A percentile compares a stretch with the other conserved stretches of the same genome.
Evolutionary conservation across 2,113 vertebrate genomes (phyloP).

Genomic region (Mellivora capensis): DNA sequence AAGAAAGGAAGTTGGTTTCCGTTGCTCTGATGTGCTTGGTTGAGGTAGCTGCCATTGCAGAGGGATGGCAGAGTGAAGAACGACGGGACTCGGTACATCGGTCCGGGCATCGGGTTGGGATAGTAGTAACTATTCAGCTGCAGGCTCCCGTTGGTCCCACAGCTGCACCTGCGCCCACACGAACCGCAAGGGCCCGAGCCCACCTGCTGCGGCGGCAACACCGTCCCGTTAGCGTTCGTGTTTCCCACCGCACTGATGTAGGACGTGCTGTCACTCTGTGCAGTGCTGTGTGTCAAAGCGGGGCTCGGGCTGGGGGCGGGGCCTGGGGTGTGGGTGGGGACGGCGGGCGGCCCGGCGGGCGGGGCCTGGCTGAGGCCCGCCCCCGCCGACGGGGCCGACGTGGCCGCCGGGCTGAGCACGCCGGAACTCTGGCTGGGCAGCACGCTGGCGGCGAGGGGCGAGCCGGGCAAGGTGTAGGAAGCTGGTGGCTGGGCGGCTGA

Average conservation of each 20-base stretch:
- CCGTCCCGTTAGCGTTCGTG: conserved; percentile 79
- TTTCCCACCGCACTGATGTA: conserved; percentile 89
- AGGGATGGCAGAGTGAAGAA: conserved; percentile 91
- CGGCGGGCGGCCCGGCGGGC: conserved; percentile 84
- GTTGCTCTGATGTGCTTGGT: conserved; percentile 92
- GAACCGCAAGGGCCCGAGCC: conserved; percentile 88
- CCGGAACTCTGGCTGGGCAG: conserved; percentile 82
- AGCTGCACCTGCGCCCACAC: conserved; percentile 93
- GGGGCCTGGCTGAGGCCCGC: conserved; percentile 84
- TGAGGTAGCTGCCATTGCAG: conserved; percentile 96
- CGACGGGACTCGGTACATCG: conserved; percentile 89
- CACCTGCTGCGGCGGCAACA: conserved; percentile 82
- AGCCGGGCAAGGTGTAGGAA: conserved; percentile 84
- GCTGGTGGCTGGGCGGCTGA: conserved; percentile 80
- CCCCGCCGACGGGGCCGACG: conserved; percentile 77
- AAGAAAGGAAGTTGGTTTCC: conserved; percentile 91
- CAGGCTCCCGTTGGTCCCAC: conserved; percentile 87
- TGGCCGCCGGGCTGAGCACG: conserved; percentile 79
- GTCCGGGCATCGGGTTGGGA: conserved; percentile 86
- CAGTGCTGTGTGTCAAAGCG: conserved; percentile 91
- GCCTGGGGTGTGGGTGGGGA: conserved; percentile 92
- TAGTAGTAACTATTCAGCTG: conserved; percentile 88
- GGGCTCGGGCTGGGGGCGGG: conserved; percentile 92
- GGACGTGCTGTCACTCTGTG: conserved; percentile 90
- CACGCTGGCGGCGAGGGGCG: conserved; percentile 79